Percentiles rank a stretch among this genome's conserved stretches.
These are phyloP conservation scores for Arion vulgaris DNA, from an alignment of 1,140 invertebrate species.

Conservation along the genomic window DNA sequence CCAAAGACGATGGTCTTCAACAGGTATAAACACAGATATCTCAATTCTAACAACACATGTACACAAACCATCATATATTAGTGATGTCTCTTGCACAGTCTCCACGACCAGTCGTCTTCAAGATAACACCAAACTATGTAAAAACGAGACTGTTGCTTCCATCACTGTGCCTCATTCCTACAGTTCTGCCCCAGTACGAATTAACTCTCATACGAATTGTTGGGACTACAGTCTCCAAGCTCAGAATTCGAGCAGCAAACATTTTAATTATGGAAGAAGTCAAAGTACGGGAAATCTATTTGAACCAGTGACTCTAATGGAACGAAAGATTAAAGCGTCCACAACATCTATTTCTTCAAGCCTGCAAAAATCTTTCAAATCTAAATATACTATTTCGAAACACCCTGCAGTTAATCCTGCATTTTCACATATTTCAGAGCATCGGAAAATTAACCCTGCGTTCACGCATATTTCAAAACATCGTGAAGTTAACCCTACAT, in stretches of 20 bases:
- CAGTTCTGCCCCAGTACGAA: not conserved
- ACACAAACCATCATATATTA: not conserved
- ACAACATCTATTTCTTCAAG: not conserved
- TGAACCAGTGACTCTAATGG: not conserved
- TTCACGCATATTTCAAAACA: too few species aligned
- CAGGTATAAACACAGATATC: constrained; percentile 10
- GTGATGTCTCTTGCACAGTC: not conserved
- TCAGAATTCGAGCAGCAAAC: not conserved
- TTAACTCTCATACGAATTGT: not conserved
- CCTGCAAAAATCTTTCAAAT: not conserved
- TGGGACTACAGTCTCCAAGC: not conserved
- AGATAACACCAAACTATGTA: not conserved
- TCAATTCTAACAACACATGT: not conserved
- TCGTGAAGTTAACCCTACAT: too few species aligned
- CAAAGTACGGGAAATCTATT: not conserved
- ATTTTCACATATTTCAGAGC: too few species aligned
- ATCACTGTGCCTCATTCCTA: not conserved
- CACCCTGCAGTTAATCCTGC: too few species aligned
- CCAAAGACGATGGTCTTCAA: constrained; percentile 15
- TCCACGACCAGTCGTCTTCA: not conserved
- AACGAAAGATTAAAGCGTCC: not conserved
- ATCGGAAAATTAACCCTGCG: too few species aligned
- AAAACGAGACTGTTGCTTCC: not conserved
- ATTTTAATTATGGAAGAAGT: not conserved
- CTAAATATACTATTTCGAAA: not conserved